phyloP scores from a whole-genome alignment of 2,888 invertebrate genomes.

The Rhingia rostrata region DNA sequence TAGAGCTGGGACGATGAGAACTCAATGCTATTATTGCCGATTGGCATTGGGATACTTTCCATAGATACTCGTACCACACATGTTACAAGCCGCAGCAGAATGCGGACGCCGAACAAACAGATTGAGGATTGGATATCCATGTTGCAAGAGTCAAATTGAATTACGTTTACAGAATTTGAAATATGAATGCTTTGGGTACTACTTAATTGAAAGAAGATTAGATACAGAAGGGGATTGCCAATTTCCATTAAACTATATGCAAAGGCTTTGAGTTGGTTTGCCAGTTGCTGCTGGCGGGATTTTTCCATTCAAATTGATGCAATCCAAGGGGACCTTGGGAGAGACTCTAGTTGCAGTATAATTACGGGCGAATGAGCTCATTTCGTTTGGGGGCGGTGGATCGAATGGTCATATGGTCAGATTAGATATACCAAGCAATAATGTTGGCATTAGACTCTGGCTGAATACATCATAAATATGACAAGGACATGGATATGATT shows the following conservation, averaged over 20 bases:
- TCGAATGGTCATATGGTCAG: background rate
- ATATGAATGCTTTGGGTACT: constrained; percentile 52
- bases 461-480: too few species aligned
- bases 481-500: too few species aligned
- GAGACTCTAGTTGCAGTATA: background rate
- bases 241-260: constrained; percentile 43
- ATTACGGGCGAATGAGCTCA: background rate
- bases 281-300: constrained; percentile 9
- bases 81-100: constrained; percentile 14
- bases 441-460: too few species aligned
- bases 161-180: constrained; percentile 61
- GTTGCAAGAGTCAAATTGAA: constrained; percentile 55
- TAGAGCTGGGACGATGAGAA: background rate
- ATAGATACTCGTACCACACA: constrained; percentile 12
- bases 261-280: constrained; percentile 34
- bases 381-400: background rate
- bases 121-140: constrained; percentile 40
- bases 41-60: background rate
- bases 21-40: constrained; percentile 7
- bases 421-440: too few species aligned
- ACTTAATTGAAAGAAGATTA: constrained; percentile 67
- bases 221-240: constrained; percentile 49
- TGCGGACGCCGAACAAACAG: constrained; percentile 6
- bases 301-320: background rate
- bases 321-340: background rate